Conservation (phyloP, 92 coral and sea anemone species). For the Parazoanthus atlanticus region DNA sequence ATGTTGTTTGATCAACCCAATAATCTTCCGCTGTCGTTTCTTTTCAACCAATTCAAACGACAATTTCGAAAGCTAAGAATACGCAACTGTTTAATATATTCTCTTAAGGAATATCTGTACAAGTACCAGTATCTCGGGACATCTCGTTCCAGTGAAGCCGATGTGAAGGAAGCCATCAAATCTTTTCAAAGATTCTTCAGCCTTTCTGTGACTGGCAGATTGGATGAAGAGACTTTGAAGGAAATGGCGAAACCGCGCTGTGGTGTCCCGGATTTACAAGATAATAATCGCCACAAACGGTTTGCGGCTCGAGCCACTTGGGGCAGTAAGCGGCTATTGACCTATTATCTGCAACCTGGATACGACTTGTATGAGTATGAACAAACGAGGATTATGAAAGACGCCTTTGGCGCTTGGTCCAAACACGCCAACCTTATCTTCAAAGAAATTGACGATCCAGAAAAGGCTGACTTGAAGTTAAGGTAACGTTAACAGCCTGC, state of each 20-base stretch:
- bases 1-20: no score
- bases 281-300: background rate
- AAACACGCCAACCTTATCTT: background rate
- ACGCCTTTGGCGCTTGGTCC: background rate
- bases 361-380: background rate
- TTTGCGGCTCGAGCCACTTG: background rate
- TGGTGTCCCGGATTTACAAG: background rate
- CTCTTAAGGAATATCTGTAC: background rate
- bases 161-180: background rate
- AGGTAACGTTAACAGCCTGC: background rate
- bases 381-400: background rate
- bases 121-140: background rate
- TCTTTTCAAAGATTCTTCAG: background rate
- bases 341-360: background rate
- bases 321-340: background rate
- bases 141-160: background rate
- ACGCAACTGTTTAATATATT: no score
- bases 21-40: no score
- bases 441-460: background rate
- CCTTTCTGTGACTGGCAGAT: background rate
- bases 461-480: background rate
- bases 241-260: constrained; percentile 3
- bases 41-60: no score
- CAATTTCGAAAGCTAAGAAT: no score
- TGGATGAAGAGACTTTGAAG: background rate